Evolutionary conservation across 2,888 invertebrate genomes (phyloP).

Genomic region (Agrypnus murinus): DNA sequence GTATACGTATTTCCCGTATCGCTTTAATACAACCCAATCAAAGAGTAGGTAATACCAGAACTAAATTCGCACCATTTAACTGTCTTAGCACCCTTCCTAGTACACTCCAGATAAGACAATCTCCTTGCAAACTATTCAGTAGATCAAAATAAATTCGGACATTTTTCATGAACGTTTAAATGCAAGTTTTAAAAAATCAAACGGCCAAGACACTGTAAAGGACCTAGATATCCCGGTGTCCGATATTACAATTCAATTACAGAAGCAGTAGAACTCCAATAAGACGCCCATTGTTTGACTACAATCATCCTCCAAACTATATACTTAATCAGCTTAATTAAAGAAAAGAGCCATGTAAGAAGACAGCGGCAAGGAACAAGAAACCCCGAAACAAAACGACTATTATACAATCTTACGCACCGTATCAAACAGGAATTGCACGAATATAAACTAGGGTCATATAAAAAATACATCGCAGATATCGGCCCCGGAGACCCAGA

Average conservation of each 20-base stretch:
- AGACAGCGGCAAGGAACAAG: too few species aligned
- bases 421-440: too few species aligned
- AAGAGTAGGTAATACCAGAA: not conserved
- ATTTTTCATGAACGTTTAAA: not conserved
- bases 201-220: not conserved
- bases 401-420: too few species aligned
- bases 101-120: not conserved
- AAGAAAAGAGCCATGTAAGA: too few species aligned
- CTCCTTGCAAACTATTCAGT: too few species aligned
- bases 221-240: slow-evolving; percentile 4
- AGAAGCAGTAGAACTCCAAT: slow-evolving; percentile 13
- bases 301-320: slow-evolving; percentile 17
- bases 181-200: slow-evolving; percentile 17
- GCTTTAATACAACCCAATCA: not conserved
- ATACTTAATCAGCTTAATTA: slow-evolving; percentile 11
- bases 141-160: slow-evolving; percentile 13
- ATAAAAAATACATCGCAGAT: slow-evolving; percentile 10
- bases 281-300: slow-evolving; percentile 2
- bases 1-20: not conserved
- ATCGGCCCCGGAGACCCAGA: slow-evolving; percentile 10
- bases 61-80: slow-evolving; percentile 6
- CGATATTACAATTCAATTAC: slow-evolving; percentile 8
- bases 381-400: too few species aligned
- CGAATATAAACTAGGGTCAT: slow-evolving; percentile 8
- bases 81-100: slow-evolving; percentile 1